Conservation (phyloP, 2,113 vertebrate genomes). For the Phylloscopus trochiloides region DNA sequence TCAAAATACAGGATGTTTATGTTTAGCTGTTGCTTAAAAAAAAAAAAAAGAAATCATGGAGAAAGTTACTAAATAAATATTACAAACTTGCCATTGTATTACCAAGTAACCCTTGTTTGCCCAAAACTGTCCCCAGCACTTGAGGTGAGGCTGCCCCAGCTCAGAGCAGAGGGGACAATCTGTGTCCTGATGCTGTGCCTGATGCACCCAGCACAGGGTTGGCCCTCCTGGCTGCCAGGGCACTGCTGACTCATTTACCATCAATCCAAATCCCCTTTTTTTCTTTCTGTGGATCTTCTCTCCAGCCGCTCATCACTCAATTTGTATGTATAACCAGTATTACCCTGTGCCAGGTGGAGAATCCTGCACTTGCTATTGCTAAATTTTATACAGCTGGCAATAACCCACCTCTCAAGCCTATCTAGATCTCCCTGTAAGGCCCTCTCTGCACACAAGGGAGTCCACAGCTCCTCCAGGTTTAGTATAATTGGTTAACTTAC, state of each 20-base stretch:
- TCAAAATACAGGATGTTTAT: background rate
- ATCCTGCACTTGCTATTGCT: background rate
- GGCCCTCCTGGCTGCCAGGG: background rate
- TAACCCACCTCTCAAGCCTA: background rate
- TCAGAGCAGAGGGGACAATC: background rate
- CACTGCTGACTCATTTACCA: background rate
- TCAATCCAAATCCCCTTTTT: background rate
- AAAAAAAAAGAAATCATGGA: too few species aligned
- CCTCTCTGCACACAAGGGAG: background rate
- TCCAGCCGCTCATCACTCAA: background rate
- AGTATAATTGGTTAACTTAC: background rate
- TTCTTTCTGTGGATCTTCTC: background rate
- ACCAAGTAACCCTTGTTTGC: background rate
- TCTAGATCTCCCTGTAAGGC: background rate
- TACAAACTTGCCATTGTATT: background rate
- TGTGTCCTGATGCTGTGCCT: rapidly evolving
- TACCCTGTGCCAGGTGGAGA: background rate
- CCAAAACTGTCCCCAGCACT: too few species aligned
- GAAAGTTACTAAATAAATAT: background rate
- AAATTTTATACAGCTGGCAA: background rate
- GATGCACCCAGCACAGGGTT: rapidly evolving
- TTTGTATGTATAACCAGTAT: background rate
- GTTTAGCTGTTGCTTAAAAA: background rate
- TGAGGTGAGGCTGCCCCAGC: rapidly evolving
- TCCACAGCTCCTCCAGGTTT: background rate